Percentiles rank a stretch among this genome's conserved stretches.
Conservation (phyloP, 2,113 vertebrate species). For the Chloebia gouldiae region DNA sequence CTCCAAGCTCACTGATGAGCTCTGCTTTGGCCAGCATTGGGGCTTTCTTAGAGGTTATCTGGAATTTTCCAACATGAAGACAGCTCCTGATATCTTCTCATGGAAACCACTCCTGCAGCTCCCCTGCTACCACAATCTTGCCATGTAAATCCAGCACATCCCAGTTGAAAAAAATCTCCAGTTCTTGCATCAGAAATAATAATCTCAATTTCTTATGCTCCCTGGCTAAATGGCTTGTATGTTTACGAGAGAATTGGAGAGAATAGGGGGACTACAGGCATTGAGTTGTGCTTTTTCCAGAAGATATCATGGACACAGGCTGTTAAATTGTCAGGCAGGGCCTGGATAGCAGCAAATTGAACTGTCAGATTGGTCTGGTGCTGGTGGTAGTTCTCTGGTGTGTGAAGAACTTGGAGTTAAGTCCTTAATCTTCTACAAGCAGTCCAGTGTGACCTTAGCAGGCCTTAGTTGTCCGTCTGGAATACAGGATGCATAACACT, state of each 20-base stretch:
- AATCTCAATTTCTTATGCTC: conserved; percentile 1
- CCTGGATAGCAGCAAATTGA: neutral
- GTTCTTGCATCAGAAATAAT: conserved; percentile 36
- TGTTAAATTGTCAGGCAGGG: neutral
- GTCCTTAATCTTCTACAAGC: neutral
- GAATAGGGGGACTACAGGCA: neutral
- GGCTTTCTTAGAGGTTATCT: neutral
- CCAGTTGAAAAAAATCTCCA: neutral
- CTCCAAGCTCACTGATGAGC: neutral
- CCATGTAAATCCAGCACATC: neutral
- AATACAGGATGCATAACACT: neutral
- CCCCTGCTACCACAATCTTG: neutral
- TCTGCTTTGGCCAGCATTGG: neutral
- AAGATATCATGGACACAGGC: neutral
- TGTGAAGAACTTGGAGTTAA: neutral
- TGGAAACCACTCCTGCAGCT: neutral
- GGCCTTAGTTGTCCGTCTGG: neutral
- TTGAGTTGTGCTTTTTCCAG: neutral
- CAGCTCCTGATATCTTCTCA: neutral
- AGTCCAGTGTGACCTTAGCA: neutral
- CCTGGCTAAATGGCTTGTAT: conserved; percentile 9
- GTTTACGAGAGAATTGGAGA: neutral
- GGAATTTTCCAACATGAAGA: accelerated
- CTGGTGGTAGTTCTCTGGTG: neutral
- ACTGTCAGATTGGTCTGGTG: neutral